These are phyloP conservation scores for Eilema griseolum DNA, from an alignment of 2,888 invertebrate species.

Conservation along the genomic window DNA sequence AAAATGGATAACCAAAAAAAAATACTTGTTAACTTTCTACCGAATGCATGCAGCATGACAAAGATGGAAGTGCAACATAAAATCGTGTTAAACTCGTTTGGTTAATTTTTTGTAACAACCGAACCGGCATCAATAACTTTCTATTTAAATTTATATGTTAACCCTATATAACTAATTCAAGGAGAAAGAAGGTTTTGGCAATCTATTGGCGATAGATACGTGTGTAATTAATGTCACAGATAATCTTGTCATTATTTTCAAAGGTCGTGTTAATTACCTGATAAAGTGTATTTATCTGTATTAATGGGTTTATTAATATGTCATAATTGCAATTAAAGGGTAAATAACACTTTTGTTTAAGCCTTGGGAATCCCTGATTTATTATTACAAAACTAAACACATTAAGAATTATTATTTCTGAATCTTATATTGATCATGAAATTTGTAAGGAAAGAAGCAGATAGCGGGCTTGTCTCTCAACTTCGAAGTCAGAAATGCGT, in stretches of 20 bases:
- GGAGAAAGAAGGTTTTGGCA: not conserved
- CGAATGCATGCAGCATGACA: not conserved
- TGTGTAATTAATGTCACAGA: not conserved
- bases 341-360: not conserved
- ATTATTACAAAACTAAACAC: not conserved
- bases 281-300: conserved; percentile 1
- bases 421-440: not conserved
- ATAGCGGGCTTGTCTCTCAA: not conserved
- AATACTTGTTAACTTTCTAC: not conserved
- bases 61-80: not conserved
- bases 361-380: not conserved
- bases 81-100: not conserved
- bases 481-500: not conserved
- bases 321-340: conserved; percentile 1
- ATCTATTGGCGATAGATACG: not conserved
- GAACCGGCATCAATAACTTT: not conserved
- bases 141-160: not conserved
- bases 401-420: not conserved
- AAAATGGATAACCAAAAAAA: not conserved
- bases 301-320: conserved; percentile 24
- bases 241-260: not conserved
- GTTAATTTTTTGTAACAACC: not conserved
- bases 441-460: not conserved
- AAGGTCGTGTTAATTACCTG: conserved; percentile 3
- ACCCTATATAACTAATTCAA: not conserved